Evolutionary conservation across 2,888 invertebrate species (phyloP), one percentile per base, ranked within the genome.

Genomic region (Parasteatoda lunata): DNA sequence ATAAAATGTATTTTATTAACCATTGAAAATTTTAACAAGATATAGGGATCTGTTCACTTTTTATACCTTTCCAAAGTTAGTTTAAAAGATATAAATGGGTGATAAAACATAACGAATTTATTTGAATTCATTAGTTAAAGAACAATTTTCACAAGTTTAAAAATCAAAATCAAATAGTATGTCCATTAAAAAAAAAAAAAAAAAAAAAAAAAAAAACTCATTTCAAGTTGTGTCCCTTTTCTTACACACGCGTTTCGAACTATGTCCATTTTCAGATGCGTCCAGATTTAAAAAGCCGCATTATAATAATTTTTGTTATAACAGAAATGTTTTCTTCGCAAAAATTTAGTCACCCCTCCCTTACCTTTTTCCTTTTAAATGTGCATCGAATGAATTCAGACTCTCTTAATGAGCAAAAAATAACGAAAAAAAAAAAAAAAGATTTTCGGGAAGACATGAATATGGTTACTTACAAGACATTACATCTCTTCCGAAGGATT

Each of bases 391-490:
- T 30, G 30, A 30, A 30, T 30, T 30, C 30, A 30, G 15, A 49
- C 30, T 78, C 59, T 71, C 48, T 45, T 47, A 54, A 78, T 51
- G 65, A n/a, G 52, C n/a, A 69, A 69, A 76, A 71, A 76, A 71
- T 70, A 54, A 64, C 66, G 70, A 68, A 47, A n/a, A 13, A 15
- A 72, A n/a, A 13, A 15, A 72, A 66, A 48, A 82, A 76, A 82
- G 70, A 82, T 82, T 66, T 30, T 30, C 30, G 30, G 30, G 30
- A 30, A 30, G 30, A 30, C 30, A 30, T 30, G 30, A 49, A 85
- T 76, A 85, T 75, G 45, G 79, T 79, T 85, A 85, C 79, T 85
- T 85, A 85, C 84, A 85, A 79, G 79, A 85, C 84, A 85, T 85
- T 85, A 85, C 84, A 45, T 76, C 75, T 79, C 48, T 70, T 30